Conservation (phyloP, 1,140 invertebrate genomes). For the Chrysoperla carnea region DNA sequence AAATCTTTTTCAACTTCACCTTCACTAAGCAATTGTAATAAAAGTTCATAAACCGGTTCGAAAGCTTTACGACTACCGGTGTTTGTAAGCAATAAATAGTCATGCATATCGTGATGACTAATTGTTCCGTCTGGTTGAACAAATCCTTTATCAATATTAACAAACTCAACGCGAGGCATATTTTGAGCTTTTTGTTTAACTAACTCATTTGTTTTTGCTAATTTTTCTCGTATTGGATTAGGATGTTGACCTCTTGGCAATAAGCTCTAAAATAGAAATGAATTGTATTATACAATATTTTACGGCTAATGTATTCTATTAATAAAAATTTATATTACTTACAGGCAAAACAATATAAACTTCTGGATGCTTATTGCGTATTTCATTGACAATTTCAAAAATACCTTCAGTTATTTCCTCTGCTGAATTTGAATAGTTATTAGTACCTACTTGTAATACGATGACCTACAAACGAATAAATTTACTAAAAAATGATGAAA, state of each 20-base stretch:
- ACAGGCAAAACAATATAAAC: constrained; percentile 68
- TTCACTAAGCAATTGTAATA: constrained; percentile 55
- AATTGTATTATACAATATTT: constrained; percentile 4
- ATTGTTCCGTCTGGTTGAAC: constrained; percentile 62
- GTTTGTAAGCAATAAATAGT: constrained; percentile 73
- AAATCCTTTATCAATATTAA: constrained; percentile 55
- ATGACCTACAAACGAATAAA: constrained; percentile 42
- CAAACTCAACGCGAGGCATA: constrained; percentile 44
- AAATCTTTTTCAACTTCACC: constrained; percentile 51
- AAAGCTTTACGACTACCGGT: constrained; percentile 68
- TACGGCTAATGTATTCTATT: no score
- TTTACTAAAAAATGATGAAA: constrained; percentile 1
- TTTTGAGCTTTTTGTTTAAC: constrained; percentile 39
- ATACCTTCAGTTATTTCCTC: constrained; percentile 69
- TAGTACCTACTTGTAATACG: constrained; percentile 72
- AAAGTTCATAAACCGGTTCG: constrained; percentile 58
- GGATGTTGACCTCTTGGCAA: constrained; percentile 68
- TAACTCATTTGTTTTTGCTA: constrained; percentile 51
- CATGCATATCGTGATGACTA: constrained; percentile 73
- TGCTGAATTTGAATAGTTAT: constrained; percentile 59
- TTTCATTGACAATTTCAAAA: constrained; percentile 49
- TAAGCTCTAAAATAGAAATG: constrained; percentile 43
- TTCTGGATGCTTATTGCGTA: constrained; percentile 56
- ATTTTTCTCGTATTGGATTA: constrained; percentile 59
- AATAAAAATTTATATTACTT: constrained; percentile 23